phyloP scores from a whole-genome alignment of 2,113 vertebrate genomes.

The Pedionomus torquatus region DNA sequence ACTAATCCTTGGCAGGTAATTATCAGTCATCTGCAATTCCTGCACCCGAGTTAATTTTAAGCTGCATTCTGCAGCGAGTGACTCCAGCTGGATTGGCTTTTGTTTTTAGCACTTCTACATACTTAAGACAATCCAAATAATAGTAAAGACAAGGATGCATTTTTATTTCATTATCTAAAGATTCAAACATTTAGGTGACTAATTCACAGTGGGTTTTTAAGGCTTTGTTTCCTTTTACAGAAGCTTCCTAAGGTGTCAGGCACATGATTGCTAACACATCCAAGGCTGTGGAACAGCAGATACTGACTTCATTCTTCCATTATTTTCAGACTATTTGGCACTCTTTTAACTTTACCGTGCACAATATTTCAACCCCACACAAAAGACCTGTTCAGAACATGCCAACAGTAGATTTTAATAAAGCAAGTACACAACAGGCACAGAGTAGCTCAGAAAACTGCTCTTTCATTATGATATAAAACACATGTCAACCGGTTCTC shows the following conservation, averaged over 20 bases:
- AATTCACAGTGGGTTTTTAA: not conserved
- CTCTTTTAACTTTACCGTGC: not conserved
- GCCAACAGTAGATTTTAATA: slow-evolving; percentile 1
- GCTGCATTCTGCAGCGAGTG: not conserved
- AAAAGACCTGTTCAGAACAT: not conserved
- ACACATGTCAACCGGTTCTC: not conserved
- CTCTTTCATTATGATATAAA: not conserved
- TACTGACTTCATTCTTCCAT: not conserved
- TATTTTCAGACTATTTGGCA: slow-evolving; percentile 14
- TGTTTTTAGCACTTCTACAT: not conserved
- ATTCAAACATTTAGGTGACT: not conserved
- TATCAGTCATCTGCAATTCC: slow-evolving; percentile 9
- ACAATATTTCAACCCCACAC: not conserved
- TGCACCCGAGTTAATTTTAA: not conserved
- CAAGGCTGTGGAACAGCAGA: not conserved
- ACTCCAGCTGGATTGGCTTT: not conserved
- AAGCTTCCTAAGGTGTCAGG: not conserved
- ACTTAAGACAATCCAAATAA: not conserved
- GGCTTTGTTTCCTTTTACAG: not conserved
- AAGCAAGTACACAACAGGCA: not conserved
- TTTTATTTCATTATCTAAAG: not conserved
- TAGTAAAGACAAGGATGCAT: not conserved
- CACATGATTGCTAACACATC: not conserved
- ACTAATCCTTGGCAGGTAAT: not conserved
- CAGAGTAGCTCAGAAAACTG: not conserved